Evolutionary conservation across 2,797 vertebrate species (phyloP).

Genomic region (Cottoperca gobio): DNA sequence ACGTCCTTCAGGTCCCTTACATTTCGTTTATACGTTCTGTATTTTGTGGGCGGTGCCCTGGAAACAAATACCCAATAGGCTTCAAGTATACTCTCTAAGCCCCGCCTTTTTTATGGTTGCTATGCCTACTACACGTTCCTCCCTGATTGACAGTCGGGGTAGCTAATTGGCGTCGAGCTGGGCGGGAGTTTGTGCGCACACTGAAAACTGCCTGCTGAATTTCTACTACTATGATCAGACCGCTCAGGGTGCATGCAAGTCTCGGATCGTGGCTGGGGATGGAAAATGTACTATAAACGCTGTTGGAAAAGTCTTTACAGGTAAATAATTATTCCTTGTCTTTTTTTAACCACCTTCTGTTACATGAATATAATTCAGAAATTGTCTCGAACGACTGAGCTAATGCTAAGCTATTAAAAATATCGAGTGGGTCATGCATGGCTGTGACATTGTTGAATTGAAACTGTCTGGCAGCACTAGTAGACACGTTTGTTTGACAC

Average conservation of each 20-base stretch:
- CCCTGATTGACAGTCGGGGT: constrained; percentile 22
- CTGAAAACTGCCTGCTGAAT: constrained; percentile 69
- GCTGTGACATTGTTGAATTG: constrained; percentile 65
- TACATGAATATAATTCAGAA: background rate
- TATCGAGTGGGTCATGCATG: constrained; percentile 50
- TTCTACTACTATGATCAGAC: constrained; percentile 72
- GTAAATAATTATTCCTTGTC: constrained; percentile 54
- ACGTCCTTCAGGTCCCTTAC: background rate
- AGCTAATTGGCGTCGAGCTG: constrained; percentile 71
- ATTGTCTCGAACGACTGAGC: constrained; percentile 23
- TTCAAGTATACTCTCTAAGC: background rate
- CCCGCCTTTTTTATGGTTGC: constrained; percentile 78
- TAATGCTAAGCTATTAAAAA: constrained; percentile 36
- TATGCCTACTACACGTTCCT: constrained; percentile 78
- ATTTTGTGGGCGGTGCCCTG: constrained; percentile 42
- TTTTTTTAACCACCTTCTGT: background rate
- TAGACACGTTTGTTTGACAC: constrained; percentile 69
- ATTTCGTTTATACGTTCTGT: background rate
- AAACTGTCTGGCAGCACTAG: constrained; percentile 38
- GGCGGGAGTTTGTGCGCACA: constrained; percentile 62
- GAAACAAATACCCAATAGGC: constrained; percentile 58
- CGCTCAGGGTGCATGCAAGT: constrained; percentile 48
- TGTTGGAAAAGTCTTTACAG: constrained; percentile 65
- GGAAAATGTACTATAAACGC: constrained; percentile 69
- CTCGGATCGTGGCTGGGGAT: constrained; percentile 31